These are phyloP conservation scores for Alcedo quadribrachys DNA, from an alignment of 2,797 vertebrate genomes.

Conservation along the genomic window DNA sequence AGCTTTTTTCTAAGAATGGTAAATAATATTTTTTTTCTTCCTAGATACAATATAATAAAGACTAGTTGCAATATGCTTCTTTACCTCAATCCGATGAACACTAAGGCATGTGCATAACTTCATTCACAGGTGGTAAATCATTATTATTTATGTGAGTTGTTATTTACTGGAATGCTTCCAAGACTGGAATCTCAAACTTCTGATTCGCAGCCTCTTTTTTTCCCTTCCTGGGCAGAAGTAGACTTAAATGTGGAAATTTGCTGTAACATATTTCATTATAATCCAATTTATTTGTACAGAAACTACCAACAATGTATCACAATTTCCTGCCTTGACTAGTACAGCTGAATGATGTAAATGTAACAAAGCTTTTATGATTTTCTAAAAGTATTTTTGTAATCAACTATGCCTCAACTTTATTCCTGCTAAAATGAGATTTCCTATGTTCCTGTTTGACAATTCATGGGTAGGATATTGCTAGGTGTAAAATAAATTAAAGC, in stretches of 20 bases:
- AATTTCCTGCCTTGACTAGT: constrained; percentile 26
- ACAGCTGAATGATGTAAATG: neutral
- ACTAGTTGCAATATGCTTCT: neutral
- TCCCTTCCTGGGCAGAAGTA: neutral
- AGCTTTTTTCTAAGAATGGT: neutral
- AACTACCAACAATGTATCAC: constrained; percentile 7
- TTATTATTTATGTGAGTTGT: constrained; percentile 26
- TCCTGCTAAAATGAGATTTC: neutral
- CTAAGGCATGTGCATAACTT: neutral
- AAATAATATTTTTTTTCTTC: neutral
- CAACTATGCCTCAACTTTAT: neutral
- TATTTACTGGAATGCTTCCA: constrained; percentile 28
- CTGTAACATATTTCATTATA: neutral
- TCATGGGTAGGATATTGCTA: neutral
- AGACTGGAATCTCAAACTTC: constrained; percentile 23
- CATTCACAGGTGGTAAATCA: constrained; percentile 27
- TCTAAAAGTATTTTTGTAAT: constrained; percentile 7
- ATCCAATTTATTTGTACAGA: constrained; percentile 22
- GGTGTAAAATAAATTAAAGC: neutral
- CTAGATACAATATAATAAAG: neutral
- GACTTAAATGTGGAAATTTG: constrained; percentile 1
- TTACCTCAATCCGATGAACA: neutral
- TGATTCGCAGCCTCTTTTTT: constrained; percentile 17
- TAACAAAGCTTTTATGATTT: constrained; percentile 11
- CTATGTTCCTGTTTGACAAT: neutral